phyloP scores from a whole-genome alignment of 2,113 vertebrate species.

The Colistium nudipinnis region DNA sequence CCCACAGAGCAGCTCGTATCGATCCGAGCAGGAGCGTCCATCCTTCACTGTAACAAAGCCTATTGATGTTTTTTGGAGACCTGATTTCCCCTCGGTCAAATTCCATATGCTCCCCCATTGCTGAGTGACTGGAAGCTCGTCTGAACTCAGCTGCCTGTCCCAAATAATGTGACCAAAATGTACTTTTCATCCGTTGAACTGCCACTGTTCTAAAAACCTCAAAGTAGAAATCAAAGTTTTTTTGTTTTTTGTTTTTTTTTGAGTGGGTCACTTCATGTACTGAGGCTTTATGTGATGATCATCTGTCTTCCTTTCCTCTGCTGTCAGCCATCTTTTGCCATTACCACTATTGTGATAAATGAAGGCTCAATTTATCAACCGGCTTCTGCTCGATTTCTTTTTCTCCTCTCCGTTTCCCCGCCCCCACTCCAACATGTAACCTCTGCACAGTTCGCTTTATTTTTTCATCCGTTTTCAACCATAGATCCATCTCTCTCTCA shows the following conservation, averaged over 20 bases:
- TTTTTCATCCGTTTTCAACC: constrained; percentile 58
- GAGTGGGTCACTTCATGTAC: constrained; percentile 43
- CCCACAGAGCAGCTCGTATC: constrained; percentile 54
- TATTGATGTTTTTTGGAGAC: constrained; percentile 67
- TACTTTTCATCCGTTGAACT: constrained; percentile 27
- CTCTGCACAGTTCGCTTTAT: constrained; percentile 47
- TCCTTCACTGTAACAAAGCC: constrained; percentile 73
- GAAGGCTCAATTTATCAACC: constrained; percentile 76
- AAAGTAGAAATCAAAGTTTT: constrained; percentile 27
- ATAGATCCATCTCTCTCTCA: constrained; percentile 19
- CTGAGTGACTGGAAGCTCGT: constrained; percentile 55
- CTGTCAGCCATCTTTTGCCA: constrained; percentile 66
- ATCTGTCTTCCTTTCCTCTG: constrained; percentile 68
- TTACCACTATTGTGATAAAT: constrained; percentile 75
- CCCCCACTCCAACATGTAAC: constrained; percentile 40
- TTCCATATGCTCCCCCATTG: constrained; percentile 26
- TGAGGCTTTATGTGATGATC: constrained; percentile 51
- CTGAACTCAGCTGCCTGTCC: constrained; percentile 14
- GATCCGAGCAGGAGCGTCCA: constrained; percentile 49
- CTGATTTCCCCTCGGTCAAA: constrained; percentile 68
- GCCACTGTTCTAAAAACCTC: constrained; percentile 11
- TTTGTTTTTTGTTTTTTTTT: constrained; percentile 3
- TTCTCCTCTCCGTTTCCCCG: constrained; percentile 22
- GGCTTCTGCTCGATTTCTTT: constrained; percentile 44
- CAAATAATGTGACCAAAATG: constrained; percentile 4